Conservation (phyloP, 2,797 vertebrate species). For the Setipinna tenuifilis region DNA sequence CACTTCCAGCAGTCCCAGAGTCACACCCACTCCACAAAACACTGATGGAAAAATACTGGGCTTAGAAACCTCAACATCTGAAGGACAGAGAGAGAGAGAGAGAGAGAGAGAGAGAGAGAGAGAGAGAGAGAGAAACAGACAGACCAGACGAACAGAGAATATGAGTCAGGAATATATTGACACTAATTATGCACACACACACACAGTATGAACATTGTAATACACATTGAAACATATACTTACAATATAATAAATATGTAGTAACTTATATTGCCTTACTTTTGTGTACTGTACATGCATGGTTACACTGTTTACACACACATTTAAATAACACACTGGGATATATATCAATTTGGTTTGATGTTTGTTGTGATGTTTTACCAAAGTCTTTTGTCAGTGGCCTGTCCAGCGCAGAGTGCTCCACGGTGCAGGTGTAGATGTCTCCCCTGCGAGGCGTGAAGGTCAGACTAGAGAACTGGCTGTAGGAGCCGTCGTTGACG, state of each 20-base stretch:
- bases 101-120: no score
- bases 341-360: neutral
- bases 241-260: neutral
- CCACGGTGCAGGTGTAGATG: slow-evolving; percentile 54
- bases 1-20: no score
- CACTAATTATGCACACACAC: neutral
- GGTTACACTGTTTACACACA: neutral
- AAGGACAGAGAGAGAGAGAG: no score
- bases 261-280: neutral
- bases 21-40: no score
- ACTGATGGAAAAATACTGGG: no score
- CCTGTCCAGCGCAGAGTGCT: slow-evolving; percentile 37
- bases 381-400: slow-evolving; percentile 33
- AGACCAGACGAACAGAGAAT: no score
- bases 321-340: neutral
- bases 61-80: no score
- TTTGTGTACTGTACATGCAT: no score
- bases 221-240: neutral
- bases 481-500: slow-evolving; percentile 29
- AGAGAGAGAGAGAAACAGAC: no score
- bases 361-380: neutral
- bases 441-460: slow-evolving; percentile 49
- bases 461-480: slow-evolving; percentile 54
- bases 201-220: neutral
- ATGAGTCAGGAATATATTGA: no score